Percentiles rank a stretch among this genome's conserved stretches.
These are phyloP conservation scores for Zaprionus lachaisei DNA, from an alignment of 1,140 invertebrate genomes.

Conservation along the genomic window DNA sequence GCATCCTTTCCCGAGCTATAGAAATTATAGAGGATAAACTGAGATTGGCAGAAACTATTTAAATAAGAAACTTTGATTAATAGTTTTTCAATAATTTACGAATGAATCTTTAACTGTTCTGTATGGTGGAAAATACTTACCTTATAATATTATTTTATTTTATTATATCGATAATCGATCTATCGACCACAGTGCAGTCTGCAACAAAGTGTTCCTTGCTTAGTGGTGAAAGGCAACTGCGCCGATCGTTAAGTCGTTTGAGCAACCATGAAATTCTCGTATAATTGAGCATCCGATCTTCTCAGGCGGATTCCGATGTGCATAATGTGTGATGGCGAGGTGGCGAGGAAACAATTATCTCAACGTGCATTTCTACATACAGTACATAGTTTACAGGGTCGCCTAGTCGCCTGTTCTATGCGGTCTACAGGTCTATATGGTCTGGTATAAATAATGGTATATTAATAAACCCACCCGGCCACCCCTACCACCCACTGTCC, in stretches of 20 bases:
- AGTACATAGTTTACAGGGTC: background rate
- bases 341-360: background rate
- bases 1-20: no score
- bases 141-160: no score
- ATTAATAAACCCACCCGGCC: constrained; percentile 1
- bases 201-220: no score
- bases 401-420: background rate
- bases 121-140: no score
- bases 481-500: background rate
- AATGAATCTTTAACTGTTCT: no score
- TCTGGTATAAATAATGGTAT: constrained; percentile 7
- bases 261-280: background rate
- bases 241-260: background rate
- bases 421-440: background rate
- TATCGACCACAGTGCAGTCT: background rate
- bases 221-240: background rate
- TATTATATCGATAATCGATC: no score
- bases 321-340: background rate
- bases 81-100: no score
- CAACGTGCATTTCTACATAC: background rate
- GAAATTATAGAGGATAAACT: no score
- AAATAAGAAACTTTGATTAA: no score
- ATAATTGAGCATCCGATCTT: constrained; percentile 1
- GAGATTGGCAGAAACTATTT: no score
- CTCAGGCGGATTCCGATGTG: background rate